phyloP scores from a whole-genome alignment of 1,140 invertebrate genomes.

The Thalassaphorura encarpata region DNA sequence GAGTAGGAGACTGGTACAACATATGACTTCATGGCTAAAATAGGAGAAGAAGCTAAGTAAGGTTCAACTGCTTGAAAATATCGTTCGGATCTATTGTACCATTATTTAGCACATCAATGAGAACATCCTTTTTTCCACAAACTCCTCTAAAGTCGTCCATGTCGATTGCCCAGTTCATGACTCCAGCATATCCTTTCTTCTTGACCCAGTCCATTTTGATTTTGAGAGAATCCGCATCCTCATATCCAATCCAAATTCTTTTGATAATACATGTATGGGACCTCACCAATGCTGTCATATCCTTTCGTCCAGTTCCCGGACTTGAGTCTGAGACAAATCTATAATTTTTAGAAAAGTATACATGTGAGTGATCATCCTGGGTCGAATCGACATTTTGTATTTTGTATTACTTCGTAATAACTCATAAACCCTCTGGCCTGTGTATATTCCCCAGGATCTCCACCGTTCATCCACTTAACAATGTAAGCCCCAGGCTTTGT shows the following conservation, averaged over 20 bases:
- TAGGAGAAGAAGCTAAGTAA: slow-evolving; percentile 33
- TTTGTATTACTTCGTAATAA: slow-evolving; percentile 64
- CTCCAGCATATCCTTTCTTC: slow-evolving; percentile 64
- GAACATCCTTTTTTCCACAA: slow-evolving; percentile 59
- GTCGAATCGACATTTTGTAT: not conserved
- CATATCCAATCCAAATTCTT: slow-evolving; percentile 32
- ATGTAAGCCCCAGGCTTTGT: slow-evolving; percentile 63
- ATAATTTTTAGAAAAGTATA: slow-evolving; percentile 4
- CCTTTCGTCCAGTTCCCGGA: slow-evolving; percentile 62
- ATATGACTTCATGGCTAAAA: slow-evolving; percentile 54
- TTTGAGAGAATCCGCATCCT: slow-evolving; percentile 43
- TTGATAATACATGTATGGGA: slow-evolving; percentile 35
- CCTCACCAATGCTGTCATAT: slow-evolving; percentile 72
- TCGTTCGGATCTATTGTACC: slow-evolving; percentile 35
- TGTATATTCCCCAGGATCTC: slow-evolving; percentile 69
- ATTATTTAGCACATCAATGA: slow-evolving; percentile 59
- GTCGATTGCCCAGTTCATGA: slow-evolving; percentile 83
- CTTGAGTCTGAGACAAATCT: slow-evolving; percentile 67
- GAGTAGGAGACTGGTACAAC: slow-evolving; percentile 56
- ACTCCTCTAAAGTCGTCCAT: slow-evolving; percentile 73
- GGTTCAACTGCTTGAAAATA: not conserved
- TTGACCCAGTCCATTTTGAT: slow-evolving; percentile 82
- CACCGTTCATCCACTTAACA: slow-evolving; percentile 58
- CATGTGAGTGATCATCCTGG: not conserved
- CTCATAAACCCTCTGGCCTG: slow-evolving; percentile 72